These are phyloP conservation scores for Pseudeuparius sepicola DNA, from an alignment of 2,888 invertebrate species.

Conservation along the genomic window DNA sequence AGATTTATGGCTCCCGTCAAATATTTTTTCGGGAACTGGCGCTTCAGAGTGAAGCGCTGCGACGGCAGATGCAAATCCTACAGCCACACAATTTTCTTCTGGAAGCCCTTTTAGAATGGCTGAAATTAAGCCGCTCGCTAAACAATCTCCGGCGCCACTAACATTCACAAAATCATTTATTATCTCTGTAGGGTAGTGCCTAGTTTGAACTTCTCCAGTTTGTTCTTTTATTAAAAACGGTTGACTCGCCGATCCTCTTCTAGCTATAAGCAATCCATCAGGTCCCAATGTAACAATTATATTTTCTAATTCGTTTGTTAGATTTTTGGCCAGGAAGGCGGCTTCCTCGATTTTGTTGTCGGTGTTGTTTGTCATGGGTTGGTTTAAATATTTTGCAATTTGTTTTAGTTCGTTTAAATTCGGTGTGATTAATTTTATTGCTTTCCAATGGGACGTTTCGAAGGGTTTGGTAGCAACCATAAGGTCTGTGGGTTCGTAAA, in stretches of 20 bases:
- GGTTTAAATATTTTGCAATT: slow-evolving; percentile 48
- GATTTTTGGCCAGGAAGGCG: slow-evolving; percentile 32
- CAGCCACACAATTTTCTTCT: slow-evolving; percentile 49
- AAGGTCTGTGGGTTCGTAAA: slow-evolving; percentile 84
- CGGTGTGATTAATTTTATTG: slow-evolving; percentile 60
- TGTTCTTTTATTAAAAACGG: slow-evolving; percentile 24
- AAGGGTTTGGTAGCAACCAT: slow-evolving; percentile 67
- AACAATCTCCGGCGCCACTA: slow-evolving; percentile 77
- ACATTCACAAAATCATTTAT: slow-evolving; percentile 52
- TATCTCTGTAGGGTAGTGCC: slow-evolving; percentile 40
- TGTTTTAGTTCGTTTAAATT: slow-evolving; percentile 66
- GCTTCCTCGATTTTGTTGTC: slow-evolving; percentile 33
- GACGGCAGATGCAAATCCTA: slow-evolving; percentile 54
- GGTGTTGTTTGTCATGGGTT: slow-evolving; percentile 18
- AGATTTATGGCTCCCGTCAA: slow-evolving; percentile 18
- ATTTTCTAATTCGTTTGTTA: slow-evolving; percentile 45
- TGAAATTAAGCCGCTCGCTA: slow-evolving; percentile 58
- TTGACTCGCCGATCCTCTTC: slow-evolving; percentile 29
- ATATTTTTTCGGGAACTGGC: slow-evolving; percentile 44
- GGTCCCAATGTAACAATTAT: slow-evolving; percentile 54
- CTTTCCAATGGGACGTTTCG: slow-evolving; percentile 37
- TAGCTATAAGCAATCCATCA: slow-evolving; percentile 47
- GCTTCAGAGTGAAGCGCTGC: slow-evolving; percentile 47
- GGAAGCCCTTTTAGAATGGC: slow-evolving; percentile 47
- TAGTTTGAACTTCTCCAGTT: slow-evolving; percentile 21